Base-by-base conservation (phyloP, 2,888 invertebrate genomes). In the Lasiommata megera region DNA sequence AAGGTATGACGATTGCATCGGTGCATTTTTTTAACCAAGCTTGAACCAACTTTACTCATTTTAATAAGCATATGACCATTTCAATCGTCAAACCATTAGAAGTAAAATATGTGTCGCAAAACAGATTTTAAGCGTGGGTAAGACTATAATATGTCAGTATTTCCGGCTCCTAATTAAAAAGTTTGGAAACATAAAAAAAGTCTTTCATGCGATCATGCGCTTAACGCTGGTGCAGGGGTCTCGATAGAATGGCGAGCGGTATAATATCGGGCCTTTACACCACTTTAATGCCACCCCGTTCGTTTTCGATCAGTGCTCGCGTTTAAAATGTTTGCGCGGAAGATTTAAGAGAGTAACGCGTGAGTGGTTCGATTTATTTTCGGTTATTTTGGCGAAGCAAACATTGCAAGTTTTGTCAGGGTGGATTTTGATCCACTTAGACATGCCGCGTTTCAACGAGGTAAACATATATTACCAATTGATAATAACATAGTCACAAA, bases 271-370 rank as follows among this genome's bases (percentile, higher is more conserved):
- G 70, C 56, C 56, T 66, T 71, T 72, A 73, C 73, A 63, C 64
- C 58, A 62, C 69, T 74, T 75, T 72, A 72, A 73, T 69, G 65
- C 66, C 72, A 76, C 76, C 74, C 74, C 76, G 66, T 71, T 69
- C 67, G 63, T 56, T 65, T 71, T 70, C 67, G 63, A 57, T 65
- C 58, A 59, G 70, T 67, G 71, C 67, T 68, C 69, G 70, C 64
- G 71, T 72, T 76, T 76, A 72, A 73, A 77, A 76, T 76, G 76
- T 80, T 80, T 76, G 67, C 68, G 58, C 67, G 63, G 68, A 61
- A 64, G 67, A 74, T 76, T 73, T 70, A 67, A 72, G 69, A 66
- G 66, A 58, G 46, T 56, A 48, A 56, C 31, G 54, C 50, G 60
- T 41, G 55, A 58, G 57, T 61, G 61, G 62, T 59, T 59, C 59